Evolutionary conservation across 2,888 invertebrate genomes (phyloP), one percentile per base, ranked within the genome.

Genomic region (Cephus pygmeus): DNA sequence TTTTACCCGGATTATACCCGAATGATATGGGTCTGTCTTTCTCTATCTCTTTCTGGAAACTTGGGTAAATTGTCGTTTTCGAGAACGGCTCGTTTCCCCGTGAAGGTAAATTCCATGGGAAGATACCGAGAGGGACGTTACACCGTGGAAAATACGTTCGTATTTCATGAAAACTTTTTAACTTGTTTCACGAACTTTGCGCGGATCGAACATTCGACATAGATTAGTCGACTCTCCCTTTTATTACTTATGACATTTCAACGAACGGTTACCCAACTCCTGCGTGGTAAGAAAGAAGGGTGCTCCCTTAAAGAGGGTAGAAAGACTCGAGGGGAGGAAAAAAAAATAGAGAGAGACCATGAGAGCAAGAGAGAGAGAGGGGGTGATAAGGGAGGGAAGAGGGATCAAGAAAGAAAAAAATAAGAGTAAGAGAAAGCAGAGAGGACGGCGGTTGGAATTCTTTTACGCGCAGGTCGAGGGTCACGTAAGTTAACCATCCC

Each of bases 401-500:
- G 4, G 35, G 12, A 35, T 35, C 35, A 75, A 68, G 75, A 34
- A 34, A 74, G 69, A 76, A n/a, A 34, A 35, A 75, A 75, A 56
- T 74, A 31, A 69, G 77, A n/a, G 73, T 73, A 34, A 33, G 56
- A 35, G 33, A 73, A 34, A 73, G 33, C 23, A 73, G 74, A 11
- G 34, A 15, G 11, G 74, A 34, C 34, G 74, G 23, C 9, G 74
- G 35, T 73, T 73, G 34, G 31, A 34, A 73, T 73, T 73, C 35
- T 15, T 73, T 73, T 73, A 12, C 74, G 23, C 34, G 12, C 34
- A 34, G 73, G 75, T 78, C 80, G 80, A 80, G 80, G 80, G 79
- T 81, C 80, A 79, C 77, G 79, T 77, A 80, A 80, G 80, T 73
- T 77, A 69, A 69, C 79, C 77, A 73, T 33, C 69, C 73, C 77